Evolutionary conservation across 64 coral and sea anemone genomes (phyloP).

Genomic region (Porites lutea): DNA sequence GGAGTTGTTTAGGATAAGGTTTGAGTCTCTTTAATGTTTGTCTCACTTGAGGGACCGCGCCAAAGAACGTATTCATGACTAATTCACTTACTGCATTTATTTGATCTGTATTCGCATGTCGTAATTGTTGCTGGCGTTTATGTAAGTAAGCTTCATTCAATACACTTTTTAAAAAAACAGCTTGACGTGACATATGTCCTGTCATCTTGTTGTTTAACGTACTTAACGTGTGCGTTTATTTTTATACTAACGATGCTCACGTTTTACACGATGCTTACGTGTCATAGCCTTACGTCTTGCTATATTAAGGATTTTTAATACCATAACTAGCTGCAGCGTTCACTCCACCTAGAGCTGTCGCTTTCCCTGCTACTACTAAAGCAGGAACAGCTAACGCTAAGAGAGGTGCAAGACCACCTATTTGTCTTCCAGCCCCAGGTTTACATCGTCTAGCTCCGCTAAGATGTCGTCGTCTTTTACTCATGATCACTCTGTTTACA

Average conservation of each 20-base stretch:
- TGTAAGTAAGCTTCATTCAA: neutral
- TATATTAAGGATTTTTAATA: neutral
- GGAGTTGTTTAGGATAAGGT: no score
- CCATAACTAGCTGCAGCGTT: neutral
- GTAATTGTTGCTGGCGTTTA: neutral
- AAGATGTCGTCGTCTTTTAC: no score
- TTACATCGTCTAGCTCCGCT: no score
- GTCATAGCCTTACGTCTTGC: no score
- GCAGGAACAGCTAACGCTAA: conserved; percentile 36
- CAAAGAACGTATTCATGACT: neutral
- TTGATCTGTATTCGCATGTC: conserved; percentile 9
- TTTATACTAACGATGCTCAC: no score
- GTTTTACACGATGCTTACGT: no score
- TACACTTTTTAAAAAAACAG: neutral
- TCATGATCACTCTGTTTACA: no score
- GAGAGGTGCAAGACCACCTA: neutral
- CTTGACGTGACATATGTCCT: neutral
- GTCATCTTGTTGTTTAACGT: neutral
- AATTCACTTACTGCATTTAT: conserved; percentile 1
- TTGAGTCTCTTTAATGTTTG: no score
- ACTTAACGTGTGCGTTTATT: no score
- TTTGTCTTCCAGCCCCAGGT: neutral
- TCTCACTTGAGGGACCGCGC: neutral
- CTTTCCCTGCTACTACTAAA: conserved; percentile 34
- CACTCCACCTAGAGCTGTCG: conserved; percentile 20